These are phyloP conservation scores for Gymnocypris eckloni DNA, from an alignment of 2,797 vertebrate genomes.

Conservation along the genomic window DNA sequence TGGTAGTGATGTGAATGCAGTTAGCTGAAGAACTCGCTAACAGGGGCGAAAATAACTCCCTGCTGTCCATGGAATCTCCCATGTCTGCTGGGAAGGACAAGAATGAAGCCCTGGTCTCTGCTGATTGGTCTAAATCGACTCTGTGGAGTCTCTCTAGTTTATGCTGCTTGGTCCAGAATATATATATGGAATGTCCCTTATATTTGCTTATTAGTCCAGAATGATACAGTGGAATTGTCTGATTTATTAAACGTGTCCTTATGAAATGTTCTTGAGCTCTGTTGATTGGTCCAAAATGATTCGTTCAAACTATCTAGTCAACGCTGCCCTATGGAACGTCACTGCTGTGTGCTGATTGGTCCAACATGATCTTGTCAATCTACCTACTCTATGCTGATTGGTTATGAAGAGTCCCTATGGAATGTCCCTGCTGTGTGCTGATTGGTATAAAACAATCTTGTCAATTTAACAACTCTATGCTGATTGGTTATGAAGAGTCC, in stretches of 20 bases:
- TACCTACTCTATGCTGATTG: neutral
- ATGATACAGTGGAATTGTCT: neutral
- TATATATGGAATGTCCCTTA: neutral
- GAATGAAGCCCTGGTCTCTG: neutral
- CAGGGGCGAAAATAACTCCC: too few relatives aligned
- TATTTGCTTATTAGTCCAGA: neutral
- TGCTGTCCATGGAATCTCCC: neutral
- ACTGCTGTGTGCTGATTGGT: neutral
- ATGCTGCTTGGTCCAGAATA: slow-evolving; percentile 12
- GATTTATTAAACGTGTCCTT: neutral
- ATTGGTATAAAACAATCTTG: too few relatives aligned
- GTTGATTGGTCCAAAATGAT: neutral
- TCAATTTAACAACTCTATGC: too few relatives aligned
- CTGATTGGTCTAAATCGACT: neutral
- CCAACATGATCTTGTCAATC: fast-evolving
- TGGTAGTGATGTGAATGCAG: neutral
- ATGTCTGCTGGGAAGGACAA: neutral
- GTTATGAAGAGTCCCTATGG: neutral
- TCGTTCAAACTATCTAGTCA: neutral
- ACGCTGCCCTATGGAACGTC: neutral
- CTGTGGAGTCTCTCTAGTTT: neutral
- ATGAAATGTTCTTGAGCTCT: slow-evolving; percentile 26
- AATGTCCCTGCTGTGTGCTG: too few relatives aligned
- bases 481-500: too few relatives aligned
- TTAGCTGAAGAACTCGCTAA: slow-evolving; percentile 17